phyloP scores from a whole-genome alignment of 37 sponge, comb jelly and placozoan genomes.

The Cliona cf. orientalis region DNA sequence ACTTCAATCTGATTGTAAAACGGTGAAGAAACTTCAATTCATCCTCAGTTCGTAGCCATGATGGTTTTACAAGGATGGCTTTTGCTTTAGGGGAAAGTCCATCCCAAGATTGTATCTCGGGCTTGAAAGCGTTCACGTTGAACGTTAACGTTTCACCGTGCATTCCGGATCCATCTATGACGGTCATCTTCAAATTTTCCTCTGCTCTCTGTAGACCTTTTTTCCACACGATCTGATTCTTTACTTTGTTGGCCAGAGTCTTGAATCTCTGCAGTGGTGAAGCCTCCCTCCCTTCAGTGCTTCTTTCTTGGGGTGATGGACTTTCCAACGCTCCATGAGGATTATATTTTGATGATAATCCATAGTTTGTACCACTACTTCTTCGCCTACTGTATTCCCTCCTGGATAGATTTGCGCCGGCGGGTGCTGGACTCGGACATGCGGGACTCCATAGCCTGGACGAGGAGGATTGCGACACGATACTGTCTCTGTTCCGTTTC shows the following conservation, averaged over 20 bases:
- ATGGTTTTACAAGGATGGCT: slow-evolving; percentile 57
- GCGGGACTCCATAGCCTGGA: no score
- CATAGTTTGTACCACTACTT: no score
- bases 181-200: slow-evolving; percentile 32
- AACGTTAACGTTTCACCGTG: slow-evolving; percentile 40
- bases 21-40: slow-evolving; percentile 49
- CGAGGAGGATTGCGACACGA: no score
- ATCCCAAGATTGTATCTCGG: slow-evolving; percentile 33
- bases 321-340: no score
- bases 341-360: no score
- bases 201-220: slow-evolving; percentile 40
- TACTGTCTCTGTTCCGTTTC: no score
- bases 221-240: slow-evolving; percentile 49
- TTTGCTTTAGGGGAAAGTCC: slow-evolving; percentile 54
- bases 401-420: no score
- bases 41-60: slow-evolving; percentile 46
- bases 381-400: no score
- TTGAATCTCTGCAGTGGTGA: no score
- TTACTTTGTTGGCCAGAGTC: slow-evolving; percentile 32
- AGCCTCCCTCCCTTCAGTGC: no score
- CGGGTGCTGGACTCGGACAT: no score
- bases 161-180: background rate
- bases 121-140: slow-evolving; percentile 50
- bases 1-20: slow-evolving; percentile 51
- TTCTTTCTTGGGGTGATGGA: no score